These are phyloP conservation scores for Eudorcas thomsonii DNA, from an alignment of 2,113 vertebrate genomes.

Conservation along the genomic window DNA sequence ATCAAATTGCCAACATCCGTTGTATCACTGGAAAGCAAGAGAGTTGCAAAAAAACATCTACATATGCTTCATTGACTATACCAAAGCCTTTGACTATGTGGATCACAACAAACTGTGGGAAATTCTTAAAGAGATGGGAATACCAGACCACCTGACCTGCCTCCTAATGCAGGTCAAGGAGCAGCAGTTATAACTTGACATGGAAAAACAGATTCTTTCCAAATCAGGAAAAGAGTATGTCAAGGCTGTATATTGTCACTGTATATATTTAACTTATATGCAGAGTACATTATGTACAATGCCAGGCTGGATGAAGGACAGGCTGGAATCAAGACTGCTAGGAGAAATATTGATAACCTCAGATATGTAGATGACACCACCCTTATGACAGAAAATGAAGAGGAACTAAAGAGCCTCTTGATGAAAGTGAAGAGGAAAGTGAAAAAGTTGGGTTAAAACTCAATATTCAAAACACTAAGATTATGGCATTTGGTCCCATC, in stretches of 20 bases:
- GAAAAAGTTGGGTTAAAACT: not conserved
- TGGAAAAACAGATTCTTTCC: not conserved
- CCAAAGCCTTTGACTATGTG: not conserved
- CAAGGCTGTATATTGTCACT: not conserved
- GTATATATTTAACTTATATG: not conserved
- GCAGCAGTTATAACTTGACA: not conserved
- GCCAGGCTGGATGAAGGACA: not conserved
- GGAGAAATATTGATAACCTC: not conserved
- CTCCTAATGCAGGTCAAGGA: not conserved
- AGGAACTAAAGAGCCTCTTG: not conserved
- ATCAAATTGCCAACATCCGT: not conserved
- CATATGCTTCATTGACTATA: not conserved
- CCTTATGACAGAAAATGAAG: not conserved
- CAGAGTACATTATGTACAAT: not conserved
- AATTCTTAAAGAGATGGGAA: not conserved
- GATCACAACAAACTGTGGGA: not conserved
- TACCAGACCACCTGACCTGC: not conserved
- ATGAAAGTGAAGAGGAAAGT: not conserved
- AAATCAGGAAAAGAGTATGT: not conserved
- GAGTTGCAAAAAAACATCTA: not conserved
- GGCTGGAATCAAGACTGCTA: not conserved
- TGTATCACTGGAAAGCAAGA: not conserved
- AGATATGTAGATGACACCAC: not conserved
- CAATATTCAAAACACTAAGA: not conserved
- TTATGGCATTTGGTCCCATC: not conserved